These are phyloP conservation scores for Apodemia hepburni DNA, from an alignment of 2,888 invertebrate species.

Conservation along the genomic window DNA sequence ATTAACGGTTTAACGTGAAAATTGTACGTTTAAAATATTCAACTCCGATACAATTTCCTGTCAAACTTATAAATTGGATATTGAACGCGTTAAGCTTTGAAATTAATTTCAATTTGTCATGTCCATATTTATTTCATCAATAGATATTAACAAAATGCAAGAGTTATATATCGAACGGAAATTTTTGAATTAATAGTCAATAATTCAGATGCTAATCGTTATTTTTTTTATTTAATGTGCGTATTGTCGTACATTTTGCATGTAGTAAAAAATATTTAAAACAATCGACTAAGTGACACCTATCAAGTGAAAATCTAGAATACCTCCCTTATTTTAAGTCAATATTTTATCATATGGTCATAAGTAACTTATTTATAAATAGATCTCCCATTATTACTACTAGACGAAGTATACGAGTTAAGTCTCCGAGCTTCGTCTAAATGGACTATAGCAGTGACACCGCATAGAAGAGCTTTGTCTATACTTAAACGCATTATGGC, in stretches of 20 bases:
- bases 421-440: slow-evolving; percentile 17
- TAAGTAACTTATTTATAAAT: slow-evolving; percentile 9
- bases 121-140: too few relatives aligned
- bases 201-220: too few relatives aligned
- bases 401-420: slow-evolving; percentile 35
- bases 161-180: too few relatives aligned
- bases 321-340: slow-evolving; percentile 6
- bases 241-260: not conserved
- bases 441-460: slow-evolving; percentile 1
- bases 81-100: too few relatives aligned
- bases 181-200: too few relatives aligned
- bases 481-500: slow-evolving; percentile 30
- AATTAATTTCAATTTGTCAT: too few relatives aligned
- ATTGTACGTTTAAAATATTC: too few relatives aligned
- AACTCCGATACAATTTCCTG: too few relatives aligned
- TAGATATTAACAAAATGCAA: too few relatives aligned
- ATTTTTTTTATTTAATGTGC: too few relatives aligned
- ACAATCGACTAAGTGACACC: not conserved
- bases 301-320: not conserved
- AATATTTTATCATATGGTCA: not conserved
- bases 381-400: slow-evolving; percentile 22
- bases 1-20: too few relatives aligned
- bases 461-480: slow-evolving; percentile 30
- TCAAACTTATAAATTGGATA: too few relatives aligned
- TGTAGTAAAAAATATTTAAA: not conserved